Conservation (phyloP, 2,888 invertebrate species). For the Drosophila trichaetosa region DNA sequence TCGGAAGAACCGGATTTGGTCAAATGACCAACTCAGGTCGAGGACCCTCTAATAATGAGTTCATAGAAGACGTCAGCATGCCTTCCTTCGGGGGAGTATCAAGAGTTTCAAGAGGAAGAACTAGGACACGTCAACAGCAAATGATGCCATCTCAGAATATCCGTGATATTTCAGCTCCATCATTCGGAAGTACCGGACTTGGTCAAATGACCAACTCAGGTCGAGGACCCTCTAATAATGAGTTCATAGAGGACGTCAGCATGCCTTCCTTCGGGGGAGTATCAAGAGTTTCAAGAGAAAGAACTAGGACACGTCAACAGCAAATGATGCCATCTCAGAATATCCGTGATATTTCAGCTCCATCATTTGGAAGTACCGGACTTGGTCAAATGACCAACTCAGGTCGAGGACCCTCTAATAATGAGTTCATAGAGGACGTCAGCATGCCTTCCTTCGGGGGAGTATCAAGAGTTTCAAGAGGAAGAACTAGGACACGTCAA, state of each 20-base stretch:
- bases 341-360: fast-evolving
- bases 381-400: too few species aligned
- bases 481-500: not conserved
- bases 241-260: conserved; percentile 28
- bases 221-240: not conserved
- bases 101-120: not conserved
- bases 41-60: too few species aligned
- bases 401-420: too few species aligned
- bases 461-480: fast-evolving
- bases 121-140: not conserved
- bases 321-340: too few species aligned
- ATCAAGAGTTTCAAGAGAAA: not conserved
- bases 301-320: too few species aligned
- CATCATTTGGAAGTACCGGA: too few species aligned
- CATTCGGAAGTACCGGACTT: not conserved
- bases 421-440: too few species aligned
- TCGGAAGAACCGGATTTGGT: too few species aligned
- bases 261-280: conserved; percentile 8
- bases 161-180: not conserved
- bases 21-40: too few species aligned
- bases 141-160: conserved; percentile 16
- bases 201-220: not conserved
- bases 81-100: conserved; percentile 24
- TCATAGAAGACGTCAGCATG: too few species aligned
- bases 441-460: too few species aligned